A percentile compares a stretch with the other conserved stretches of the same genome.
Conservation (phyloP, 2,888 invertebrate species). For the Aethes cnicana region DNA sequence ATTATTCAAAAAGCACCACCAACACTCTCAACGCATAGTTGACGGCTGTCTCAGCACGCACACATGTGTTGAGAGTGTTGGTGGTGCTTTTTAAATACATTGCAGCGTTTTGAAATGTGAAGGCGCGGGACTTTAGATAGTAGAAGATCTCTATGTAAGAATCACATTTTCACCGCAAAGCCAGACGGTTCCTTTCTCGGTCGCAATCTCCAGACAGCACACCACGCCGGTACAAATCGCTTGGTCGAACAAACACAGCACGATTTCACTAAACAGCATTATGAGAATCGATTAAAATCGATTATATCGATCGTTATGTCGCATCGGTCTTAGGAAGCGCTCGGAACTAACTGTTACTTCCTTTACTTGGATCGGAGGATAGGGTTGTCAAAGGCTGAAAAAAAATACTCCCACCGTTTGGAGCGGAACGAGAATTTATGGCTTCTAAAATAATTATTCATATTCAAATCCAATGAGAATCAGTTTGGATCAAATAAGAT, state of each 20-base stretch:
- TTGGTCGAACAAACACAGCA: not conserved
- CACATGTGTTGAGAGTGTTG: too few relatives aligned
- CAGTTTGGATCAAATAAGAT: too few relatives aligned
- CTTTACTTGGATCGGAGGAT: slow-evolving; percentile 20
- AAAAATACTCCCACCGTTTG: not conserved
- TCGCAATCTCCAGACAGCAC: not conserved
- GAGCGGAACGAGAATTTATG: too few relatives aligned
- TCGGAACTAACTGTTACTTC: slow-evolving; percentile 27
- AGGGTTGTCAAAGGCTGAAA: slow-evolving; percentile 6
- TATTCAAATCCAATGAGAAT: too few relatives aligned
- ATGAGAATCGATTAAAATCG: slow-evolving; percentile 1
- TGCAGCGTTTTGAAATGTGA: too few relatives aligned
- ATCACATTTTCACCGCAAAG: not conserved
- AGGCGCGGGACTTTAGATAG: too few relatives aligned
- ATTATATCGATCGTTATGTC: slow-evolving; percentile 11
- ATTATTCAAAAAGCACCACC: too few relatives aligned
- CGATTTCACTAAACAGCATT: slow-evolving; percentile 12
- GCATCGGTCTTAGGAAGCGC: slow-evolving; percentile 9
- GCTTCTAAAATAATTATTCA: too few relatives aligned
- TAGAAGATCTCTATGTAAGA: too few relatives aligned
- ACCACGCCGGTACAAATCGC: not conserved
- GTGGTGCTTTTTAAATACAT: too few relatives aligned
- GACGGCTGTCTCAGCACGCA: too few relatives aligned
- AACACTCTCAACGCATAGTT: too few relatives aligned
- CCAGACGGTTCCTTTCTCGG: not conserved